phyloP scores from a whole-genome alignment of 53 echinoderm and acorn worm species.

The Temnopleurus reevesii region DNA sequence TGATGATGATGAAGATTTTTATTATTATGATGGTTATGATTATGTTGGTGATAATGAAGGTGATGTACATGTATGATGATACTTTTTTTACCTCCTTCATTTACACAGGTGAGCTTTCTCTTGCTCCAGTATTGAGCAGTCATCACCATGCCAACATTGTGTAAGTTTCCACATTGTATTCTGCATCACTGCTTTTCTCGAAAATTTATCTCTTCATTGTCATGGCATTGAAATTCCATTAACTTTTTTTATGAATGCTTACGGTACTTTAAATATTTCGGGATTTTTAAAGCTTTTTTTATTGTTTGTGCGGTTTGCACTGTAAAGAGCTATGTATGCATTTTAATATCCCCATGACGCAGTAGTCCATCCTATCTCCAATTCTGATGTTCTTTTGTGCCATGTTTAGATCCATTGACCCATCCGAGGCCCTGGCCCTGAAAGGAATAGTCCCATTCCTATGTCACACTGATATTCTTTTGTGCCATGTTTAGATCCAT shows the following conservation, averaged over 20 bases:
- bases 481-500: conserved; percentile 28
- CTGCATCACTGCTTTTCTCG: background rate
- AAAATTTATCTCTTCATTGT: background rate
- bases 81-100: background rate
- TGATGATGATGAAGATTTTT: background rate
- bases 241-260: no score
- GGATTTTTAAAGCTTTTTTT: no score
- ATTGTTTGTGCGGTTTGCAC: no score
- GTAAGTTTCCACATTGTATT: conserved; percentile 69
- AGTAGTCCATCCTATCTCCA: no score
- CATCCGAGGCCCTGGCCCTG: conserved; percentile 25
- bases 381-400: no score
- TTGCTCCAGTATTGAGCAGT: conserved; percentile 70
- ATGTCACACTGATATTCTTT: conserved; percentile 4
- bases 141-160: conserved; percentile 79
- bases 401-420: conserved; percentile 48
- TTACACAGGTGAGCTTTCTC: conserved; percentile 73
- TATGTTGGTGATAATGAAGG: background rate
- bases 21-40: background rate
- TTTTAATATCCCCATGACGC: no score
- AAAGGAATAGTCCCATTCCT: conserved; percentile 27
- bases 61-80: background rate
- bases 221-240: no score
- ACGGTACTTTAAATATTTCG: no score
- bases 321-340: no score